Percentiles rank a stretch among this genome's conserved stretches.
phyloP scores from a whole-genome alignment of 1,140 invertebrate species.

The Achatina immaculata region DNA sequence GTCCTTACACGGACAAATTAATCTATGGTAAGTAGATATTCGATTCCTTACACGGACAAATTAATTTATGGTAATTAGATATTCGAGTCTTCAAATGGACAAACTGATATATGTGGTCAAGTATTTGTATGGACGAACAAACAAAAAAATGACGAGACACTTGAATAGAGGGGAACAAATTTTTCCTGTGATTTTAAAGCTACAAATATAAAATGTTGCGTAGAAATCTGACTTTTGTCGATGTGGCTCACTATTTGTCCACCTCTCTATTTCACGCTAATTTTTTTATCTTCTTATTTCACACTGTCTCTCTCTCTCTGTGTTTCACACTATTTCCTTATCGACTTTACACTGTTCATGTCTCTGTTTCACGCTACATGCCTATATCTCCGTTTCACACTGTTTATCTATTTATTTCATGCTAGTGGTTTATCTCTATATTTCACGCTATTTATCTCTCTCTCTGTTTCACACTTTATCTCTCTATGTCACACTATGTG shows the following conservation, averaged over 20 bases:
- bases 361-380: background rate
- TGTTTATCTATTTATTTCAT: background rate
- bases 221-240: background rate
- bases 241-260: background rate
- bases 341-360: background rate
- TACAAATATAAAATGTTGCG: background rate
- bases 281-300: background rate
- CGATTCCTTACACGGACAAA: too few relatives aligned
- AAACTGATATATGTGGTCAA: background rate
- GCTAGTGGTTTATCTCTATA: background rate
- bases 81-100: background rate
- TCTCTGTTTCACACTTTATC: too few relatives aligned
- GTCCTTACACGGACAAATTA: too few relatives aligned
- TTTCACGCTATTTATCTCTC: too few relatives aligned
- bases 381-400: background rate
- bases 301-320: background rate
- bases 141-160: background rate
- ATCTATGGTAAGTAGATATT: too few relatives aligned
- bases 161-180: background rate
- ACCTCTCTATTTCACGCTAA: background rate
- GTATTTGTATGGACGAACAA: background rate
- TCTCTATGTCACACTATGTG: too few relatives aligned
- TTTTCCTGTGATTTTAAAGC: background rate
- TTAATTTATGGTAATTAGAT: too few relatives aligned
- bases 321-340: background rate